Evolutionary conservation across 2,797 vertebrate species (phyloP), one percentile per base, ranked within the genome.

Genomic region (Balearica regulorum): DNA sequence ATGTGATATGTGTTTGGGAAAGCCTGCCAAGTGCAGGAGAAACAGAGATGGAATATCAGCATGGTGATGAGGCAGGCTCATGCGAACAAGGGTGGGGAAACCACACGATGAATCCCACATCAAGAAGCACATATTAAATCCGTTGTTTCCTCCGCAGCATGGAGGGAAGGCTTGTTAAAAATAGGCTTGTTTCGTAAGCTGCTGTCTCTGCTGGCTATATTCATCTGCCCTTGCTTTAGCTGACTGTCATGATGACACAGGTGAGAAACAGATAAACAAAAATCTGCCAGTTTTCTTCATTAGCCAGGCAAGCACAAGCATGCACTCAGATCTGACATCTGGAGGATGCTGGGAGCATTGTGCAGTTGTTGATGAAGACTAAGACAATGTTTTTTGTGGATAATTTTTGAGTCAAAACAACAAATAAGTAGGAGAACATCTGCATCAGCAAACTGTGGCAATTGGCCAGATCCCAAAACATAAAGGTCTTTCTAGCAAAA

Each of bases 181-280:
- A 97, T 96, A 97, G 96, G 54, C 57, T 87, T 3, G 2, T 96
- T 96, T 94, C 48, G 13, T 92, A 97, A 95, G 93, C 72, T 89
- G 72, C 91, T 92, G 53, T 91, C 84, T 95, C 94, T 94, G 78
- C 53, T 0, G 53, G 61, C 84, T 96, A 31, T 62, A 78, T 76
- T 86, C 54, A 75, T 80, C 72, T 89, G 76, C 54, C 61, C 55
- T 77, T 76, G 73, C 89, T 80, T 85, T 96, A 87, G 83, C 84
- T 91, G 72, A 86, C 43, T 83, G 83, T 87, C 54, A 44, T 65
- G 61, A 96, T 95, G 93, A 93, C 75, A 93, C 77, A 94, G 94
- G 92, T 96, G 93, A 94, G 92, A 92, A 83, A 75, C 14, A 93
- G 90, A 93, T 86, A 96, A 95, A 91, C 71, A 87, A 69, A 87